Conservation (phyloP, 2,113 vertebrate species). For the Stegastes partitus region DNA sequence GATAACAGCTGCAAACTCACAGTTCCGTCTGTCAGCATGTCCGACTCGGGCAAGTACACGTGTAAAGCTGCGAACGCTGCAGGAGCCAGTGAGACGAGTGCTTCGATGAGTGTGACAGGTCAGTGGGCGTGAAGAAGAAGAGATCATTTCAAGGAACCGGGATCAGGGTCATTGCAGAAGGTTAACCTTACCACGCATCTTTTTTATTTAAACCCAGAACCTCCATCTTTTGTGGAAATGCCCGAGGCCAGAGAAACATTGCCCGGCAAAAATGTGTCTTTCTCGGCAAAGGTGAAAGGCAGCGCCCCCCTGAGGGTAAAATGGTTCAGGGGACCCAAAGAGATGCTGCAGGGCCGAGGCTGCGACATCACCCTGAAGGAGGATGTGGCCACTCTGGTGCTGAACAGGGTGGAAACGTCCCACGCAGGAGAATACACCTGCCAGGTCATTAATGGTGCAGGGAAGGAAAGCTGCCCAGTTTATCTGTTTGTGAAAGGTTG, state of each 20-base stretch:
- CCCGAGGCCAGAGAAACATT: conserved; percentile 90
- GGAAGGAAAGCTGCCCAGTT: conserved; percentile 89
- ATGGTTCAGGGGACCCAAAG: conserved; percentile 94
- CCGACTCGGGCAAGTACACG: conserved; percentile 90
- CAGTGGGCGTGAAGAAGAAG: conserved; percentile 73
- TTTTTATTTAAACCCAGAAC: conserved; percentile 85
- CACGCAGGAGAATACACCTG: conserved; percentile 94
- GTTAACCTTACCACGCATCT: conserved; percentile 71
- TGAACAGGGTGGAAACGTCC: conserved; percentile 85
- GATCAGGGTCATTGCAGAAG: conserved; percentile 52
- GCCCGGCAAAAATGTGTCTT: conserved; percentile 88
- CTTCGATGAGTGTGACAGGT: conserved; percentile 94
- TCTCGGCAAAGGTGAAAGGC: conserved; percentile 89
- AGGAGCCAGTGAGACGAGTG: conserved; percentile 90
- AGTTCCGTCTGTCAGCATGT: conserved; percentile 84
- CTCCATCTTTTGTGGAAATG: conserved; percentile 92
- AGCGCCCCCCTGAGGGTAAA: conserved; percentile 90
- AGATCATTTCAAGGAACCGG: neutral
- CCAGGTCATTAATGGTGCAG: conserved; percentile 90
- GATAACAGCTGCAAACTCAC: conserved; percentile 91
- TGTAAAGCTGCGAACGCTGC: conserved; percentile 91
- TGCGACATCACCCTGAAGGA: conserved; percentile 88
- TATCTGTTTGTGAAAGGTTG: conserved; percentile 95
- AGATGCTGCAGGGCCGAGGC: conserved; percentile 88
- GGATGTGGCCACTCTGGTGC: conserved; percentile 86